These are phyloP conservation scores for Acanthosoma haemorrhoidale DNA, from an alignment of 2,888 invertebrate genomes.

Conservation along the genomic window DNA sequence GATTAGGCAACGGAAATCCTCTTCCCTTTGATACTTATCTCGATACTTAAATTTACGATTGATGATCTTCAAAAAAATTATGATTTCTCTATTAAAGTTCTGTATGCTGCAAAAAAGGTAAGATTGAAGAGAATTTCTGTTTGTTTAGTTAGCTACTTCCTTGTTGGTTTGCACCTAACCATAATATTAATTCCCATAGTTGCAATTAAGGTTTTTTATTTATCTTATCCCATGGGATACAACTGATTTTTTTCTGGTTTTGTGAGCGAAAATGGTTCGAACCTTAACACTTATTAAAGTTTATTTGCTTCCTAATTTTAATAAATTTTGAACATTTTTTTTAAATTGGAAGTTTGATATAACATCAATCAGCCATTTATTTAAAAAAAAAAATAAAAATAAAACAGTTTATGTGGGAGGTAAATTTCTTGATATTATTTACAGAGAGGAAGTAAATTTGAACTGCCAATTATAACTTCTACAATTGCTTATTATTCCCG, in stretches of 20 bases:
- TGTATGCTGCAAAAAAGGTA: too few relatives aligned
- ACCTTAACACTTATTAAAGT: conserved; percentile 17
- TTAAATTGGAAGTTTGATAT: too few relatives aligned
- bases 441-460: conserved; percentile 12
- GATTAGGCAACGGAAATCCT: conserved; percentile 24
- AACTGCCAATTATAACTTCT: conserved; percentile 4
- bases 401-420: too few relatives aligned
- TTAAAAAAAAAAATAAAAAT: too few relatives aligned
- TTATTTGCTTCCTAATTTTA: background rate
- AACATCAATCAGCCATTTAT: background rate
- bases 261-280: conserved; percentile 33
- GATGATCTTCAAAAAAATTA: too few relatives aligned
- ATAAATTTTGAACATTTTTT: background rate
- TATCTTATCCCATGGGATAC: conserved; percentile 10
- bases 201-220: background rate
- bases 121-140: conserved; percentile 21
- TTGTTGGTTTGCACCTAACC: conserved; percentile 26
- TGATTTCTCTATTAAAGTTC: too few relatives aligned
- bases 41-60: too few relatives aligned
- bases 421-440: background rate
- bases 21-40: conserved; percentile 21
- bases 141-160: conserved; percentile 19
- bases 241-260: background rate
- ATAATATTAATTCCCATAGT: conserved; percentile 4
- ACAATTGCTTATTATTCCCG: background rate